phyloP scores from a whole-genome alignment of 2,113 vertebrate species.

The Pleuronectes platessa region DNA sequence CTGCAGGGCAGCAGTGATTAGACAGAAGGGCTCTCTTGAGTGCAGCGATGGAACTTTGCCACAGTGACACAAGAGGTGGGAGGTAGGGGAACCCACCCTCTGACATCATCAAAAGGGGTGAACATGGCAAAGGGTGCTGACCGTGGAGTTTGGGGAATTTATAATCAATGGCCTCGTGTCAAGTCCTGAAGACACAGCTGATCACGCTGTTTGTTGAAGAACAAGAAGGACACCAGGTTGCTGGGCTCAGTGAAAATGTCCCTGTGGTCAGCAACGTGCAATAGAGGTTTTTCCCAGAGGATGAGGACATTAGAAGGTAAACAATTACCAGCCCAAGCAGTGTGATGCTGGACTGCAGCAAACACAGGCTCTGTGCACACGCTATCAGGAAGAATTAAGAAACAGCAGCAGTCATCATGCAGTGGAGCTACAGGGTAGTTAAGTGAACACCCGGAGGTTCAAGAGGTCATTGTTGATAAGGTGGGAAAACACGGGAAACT shows the following conservation, averaged over 20 bases:
- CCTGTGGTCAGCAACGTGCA: conserved; percentile 63
- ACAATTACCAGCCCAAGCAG: conserved; percentile 43
- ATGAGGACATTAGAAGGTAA: conserved; percentile 49
- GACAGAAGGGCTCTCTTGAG: conserved; percentile 79
- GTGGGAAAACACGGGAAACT: conserved; percentile 38
- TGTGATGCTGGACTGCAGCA: conserved; percentile 47
- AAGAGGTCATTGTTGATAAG: conserved; percentile 57
- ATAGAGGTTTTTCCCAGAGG: conserved; percentile 49
- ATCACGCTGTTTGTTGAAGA: conserved; percentile 59
- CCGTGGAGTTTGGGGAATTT: conserved; percentile 35
- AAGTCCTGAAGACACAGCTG: conserved; percentile 47
- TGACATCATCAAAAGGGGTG: conserved; percentile 56
- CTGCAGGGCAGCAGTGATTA: conserved; percentile 78
- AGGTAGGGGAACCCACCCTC: conserved; percentile 13
- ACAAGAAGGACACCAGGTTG: conserved; percentile 58
- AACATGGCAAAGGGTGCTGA: conserved; percentile 51
- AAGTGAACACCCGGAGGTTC: conserved; percentile 48
- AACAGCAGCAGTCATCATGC: conserved; percentile 49
- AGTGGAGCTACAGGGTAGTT: conserved; percentile 28
- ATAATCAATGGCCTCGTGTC: conserved; percentile 34
- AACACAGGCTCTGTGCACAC: conserved; percentile 36
- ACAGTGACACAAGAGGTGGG: conserved; percentile 46
- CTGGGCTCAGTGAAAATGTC: conserved; percentile 66
- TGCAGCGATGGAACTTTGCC: conserved; percentile 68
- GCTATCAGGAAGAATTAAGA: conserved; percentile 33